Base-by-base conservation (phyloP, 2,113 vertebrate genomes). In the Brachyhypopomus occidentalis region DNA sequence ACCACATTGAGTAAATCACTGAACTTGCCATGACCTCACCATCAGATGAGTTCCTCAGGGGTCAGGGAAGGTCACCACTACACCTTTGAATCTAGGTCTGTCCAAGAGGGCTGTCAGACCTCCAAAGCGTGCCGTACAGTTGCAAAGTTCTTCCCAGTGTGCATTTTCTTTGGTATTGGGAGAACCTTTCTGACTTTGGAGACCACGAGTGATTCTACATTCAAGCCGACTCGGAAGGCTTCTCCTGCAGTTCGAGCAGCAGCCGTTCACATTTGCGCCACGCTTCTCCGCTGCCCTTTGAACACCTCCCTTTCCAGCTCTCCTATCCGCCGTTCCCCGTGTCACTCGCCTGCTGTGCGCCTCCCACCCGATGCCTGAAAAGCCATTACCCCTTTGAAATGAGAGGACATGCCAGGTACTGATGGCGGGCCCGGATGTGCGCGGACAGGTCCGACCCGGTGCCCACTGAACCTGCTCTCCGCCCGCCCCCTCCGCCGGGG, bases 1-100 rank as follows among this genome's bases (percentile, higher is more conserved):
- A 85, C 86, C 85, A 88, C 86, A 84, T 63, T 45, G 78, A 79
- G 89, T 89, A 85, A 87, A 89, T 90, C 88, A 87, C 25, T 6
- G 12, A 38, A 71, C 73, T 23, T 6, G 75, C 60, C 62, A 72
- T 83, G 83, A 86, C 74, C 74, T 84, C 72, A 85, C 79, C 84
- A 62, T 78, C 73, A 9, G 71, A 75, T 82, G 75, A 86, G 80
- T 81, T 72, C 48, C 2, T 0, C 36, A 60, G 58, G 77, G 87
- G 88, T 89, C 83, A 88, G 83, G 72, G 84, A 79, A 74, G 84
- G 88, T 90, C 85, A 77, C 59, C 4, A 2, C 4, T 11, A 56
- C 45, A 75, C 64, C 85, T 89, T 88, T 88, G 79, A 89, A 89
- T 80, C 45, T 81, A 83, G 62, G 78, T 30, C 86, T 80, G 71